Percentiles rank a stretch among this genome's conserved stretches.
Evolutionary conservation across 2,888 invertebrate species (phyloP).

Genomic region (Agrenia bidenticulata): DNA sequence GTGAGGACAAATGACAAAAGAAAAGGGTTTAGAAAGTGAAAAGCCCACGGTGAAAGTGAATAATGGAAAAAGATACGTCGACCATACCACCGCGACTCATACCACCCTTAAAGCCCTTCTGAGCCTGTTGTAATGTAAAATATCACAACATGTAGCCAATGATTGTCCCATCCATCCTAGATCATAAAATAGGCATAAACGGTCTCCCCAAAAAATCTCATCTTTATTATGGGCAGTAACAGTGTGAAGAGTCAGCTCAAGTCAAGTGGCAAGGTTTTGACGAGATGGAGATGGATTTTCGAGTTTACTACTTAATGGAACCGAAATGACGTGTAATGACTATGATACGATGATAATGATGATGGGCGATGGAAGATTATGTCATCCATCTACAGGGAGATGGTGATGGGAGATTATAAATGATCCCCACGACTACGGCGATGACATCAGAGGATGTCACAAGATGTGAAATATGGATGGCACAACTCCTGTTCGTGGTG

Average conservation of each 20-base stretch:
- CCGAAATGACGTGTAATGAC: conserved; percentile 28
- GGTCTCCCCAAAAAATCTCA: no score
- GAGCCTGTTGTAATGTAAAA: conserved; percentile 12
- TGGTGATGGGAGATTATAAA: conserved; percentile 9
- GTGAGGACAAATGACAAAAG: conserved; percentile 37
- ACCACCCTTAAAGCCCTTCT: no score
- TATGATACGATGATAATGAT: conserved; percentile 12
- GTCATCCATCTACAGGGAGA: conserved; percentile 14
- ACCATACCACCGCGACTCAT: no score
- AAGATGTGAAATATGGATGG: no score
- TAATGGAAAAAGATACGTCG: conserved; percentile 8
- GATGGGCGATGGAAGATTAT: conserved; percentile 21
- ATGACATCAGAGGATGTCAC: background rate
- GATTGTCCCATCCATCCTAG: background rate
- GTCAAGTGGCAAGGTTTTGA: conserved; percentile 34
- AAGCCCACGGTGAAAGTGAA: conserved; percentile 13
- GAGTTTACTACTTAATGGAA: conserved; percentile 27
- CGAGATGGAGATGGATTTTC: conserved; percentile 16
- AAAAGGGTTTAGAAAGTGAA: conserved; percentile 26
- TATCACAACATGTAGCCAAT: conserved; percentile 12
- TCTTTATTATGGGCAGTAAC: no score
- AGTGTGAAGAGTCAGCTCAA: conserved; percentile 22
- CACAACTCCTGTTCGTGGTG: no score
- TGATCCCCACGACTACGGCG: background rate
- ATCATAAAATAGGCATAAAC: no score